phyloP scores from a whole-genome alignment of 2,888 invertebrate genomes.

The Brenthis ino region DNA sequence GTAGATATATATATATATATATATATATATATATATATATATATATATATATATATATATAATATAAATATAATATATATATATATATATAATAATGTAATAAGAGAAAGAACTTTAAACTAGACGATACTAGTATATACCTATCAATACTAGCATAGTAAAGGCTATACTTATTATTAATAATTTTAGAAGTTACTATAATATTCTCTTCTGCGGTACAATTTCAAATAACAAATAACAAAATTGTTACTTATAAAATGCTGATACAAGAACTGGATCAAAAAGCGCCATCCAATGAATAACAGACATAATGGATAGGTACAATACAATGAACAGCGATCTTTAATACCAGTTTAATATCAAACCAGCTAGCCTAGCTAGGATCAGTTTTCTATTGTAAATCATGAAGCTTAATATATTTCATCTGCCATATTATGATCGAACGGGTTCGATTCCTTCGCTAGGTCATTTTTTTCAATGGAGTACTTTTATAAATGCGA shows the following conservation, averaged over 20 bases:
- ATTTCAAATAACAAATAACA: slow-evolving; percentile 4
- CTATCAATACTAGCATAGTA: no score
- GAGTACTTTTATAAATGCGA: background rate
- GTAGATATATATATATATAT: no score
- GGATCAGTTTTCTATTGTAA: slow-evolving; percentile 4
- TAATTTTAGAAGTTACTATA: no score
- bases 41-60: no score
- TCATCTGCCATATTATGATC: background rate
- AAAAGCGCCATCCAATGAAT: background rate
- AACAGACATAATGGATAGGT: slow-evolving; percentile 2
- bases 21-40: no score
- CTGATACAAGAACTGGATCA: slow-evolving; percentile 1
- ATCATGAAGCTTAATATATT: background rate
- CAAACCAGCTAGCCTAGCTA: background rate
- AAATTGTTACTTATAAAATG: background rate
- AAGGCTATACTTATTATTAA: no score
- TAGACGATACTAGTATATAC: no score
- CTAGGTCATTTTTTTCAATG: background rate
- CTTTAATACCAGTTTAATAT: slow-evolving; percentile 15
- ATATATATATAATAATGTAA: no score
- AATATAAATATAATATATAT: no score
- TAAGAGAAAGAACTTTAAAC: no score
- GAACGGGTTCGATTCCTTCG: background rate
- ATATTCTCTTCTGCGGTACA: no score
- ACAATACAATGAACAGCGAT: slow-evolving; percentile 15